phyloP scores from a whole-genome alignment of 2,113 vertebrate species.

The Cyprinodon brontotheroides region DNA sequence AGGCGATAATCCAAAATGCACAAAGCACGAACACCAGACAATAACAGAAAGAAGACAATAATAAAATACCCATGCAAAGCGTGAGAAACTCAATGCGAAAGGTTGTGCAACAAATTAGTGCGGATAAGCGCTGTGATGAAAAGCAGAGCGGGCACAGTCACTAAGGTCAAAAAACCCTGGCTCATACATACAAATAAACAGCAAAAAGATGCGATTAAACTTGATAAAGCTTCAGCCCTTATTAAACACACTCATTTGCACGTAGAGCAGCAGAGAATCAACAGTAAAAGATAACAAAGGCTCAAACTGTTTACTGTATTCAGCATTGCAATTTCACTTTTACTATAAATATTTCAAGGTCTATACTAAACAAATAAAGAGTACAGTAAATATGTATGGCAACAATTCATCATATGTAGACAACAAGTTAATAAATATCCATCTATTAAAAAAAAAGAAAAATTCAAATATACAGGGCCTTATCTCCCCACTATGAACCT shows the following conservation, averaged over 20 bases:
- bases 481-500: neutral
- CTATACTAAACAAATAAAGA: conserved; percentile 2
- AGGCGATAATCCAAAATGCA: conserved; percentile 24
- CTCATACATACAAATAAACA: conserved; percentile 41
- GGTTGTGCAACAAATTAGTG: conserved; percentile 53
- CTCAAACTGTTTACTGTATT: conserved; percentile 17
- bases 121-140: conserved; percentile 61
- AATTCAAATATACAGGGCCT: neutral
- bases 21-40: conserved; percentile 14
- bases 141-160: conserved; percentile 47
- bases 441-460: neutral
- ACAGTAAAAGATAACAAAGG: conserved; percentile 33
- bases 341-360: neutral
- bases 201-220: conserved; percentile 62
- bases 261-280: conserved; percentile 20
- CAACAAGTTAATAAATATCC: neutral
- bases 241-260: conserved; percentile 60
- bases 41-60: neutral
- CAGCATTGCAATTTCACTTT: conserved; percentile 20
- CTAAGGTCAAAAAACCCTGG: conserved; percentile 34
- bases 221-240: conserved; percentile 65
- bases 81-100: conserved; percentile 55
- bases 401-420: conserved; percentile 1
- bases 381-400: neutral
- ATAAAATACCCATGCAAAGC: conserved; percentile 24